Evolutionary conservation across 2,888 invertebrate genomes (phyloP), one percentile per base, ranked within the genome.

Genomic region (Platycheirus albimanus): DNA sequence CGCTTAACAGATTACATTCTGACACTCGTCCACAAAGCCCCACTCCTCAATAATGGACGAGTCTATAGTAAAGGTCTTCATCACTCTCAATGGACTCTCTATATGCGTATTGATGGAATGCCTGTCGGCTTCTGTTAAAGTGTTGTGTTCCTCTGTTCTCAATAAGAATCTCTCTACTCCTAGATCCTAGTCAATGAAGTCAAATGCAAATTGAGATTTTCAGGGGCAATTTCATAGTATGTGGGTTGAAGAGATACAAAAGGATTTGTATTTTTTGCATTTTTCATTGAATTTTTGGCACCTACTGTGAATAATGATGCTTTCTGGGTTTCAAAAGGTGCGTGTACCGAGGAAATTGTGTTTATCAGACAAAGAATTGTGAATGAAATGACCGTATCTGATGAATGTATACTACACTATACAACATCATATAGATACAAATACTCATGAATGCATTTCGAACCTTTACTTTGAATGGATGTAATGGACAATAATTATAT

Each of bases 151-250:
- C n/a, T n/a, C n/a, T n/a, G n/a, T n/a, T n/a, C n/a, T n/a, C n/a
- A n/a, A n/a, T n/a, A n/a, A n/a, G n/a, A n/a, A n/a, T n/a, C n/a
- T n/a, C n/a, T n/a, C n/a, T n/a, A n/a, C n/a, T n/a, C n/a, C n/a
- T n/a, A n/a, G n/a, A n/a, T 24, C 24, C 24, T 24, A 24, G 3
- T 4, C 24, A 24, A 24, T 24, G 30, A 88, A 90, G 90, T 90
- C 90, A 90, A 90, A 89, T 90, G 90, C 89, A 90, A 90, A 89
- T 90, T 88, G 87, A 88, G 87, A 88, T 86, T 86, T 33, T 80
- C 80, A 74, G 76, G 85, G 85, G 85, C 85, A 87, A 76, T 85
- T 85, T 83, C 67, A 17, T 45, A 30, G 36, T 72, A 77, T 78
- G 77, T 85, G 72, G 76, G 81, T 84, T 78, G 85, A 43, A 33